Conservation (phyloP, 1,140 invertebrate species). For the Sminthurinus signatus region DNA sequence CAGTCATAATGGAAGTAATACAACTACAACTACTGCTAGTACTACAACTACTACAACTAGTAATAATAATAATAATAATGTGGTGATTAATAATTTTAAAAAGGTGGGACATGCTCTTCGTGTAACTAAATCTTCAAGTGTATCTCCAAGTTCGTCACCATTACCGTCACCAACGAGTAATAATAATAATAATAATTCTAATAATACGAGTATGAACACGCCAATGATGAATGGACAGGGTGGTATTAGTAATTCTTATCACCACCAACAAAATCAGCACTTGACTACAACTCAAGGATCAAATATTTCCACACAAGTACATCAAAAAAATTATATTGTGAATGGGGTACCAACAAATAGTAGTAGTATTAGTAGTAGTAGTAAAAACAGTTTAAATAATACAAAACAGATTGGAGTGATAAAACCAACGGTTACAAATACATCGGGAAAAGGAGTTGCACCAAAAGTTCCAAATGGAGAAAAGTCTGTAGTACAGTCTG, state of each 20-base stretch:
- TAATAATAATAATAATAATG: constrained; percentile 1
- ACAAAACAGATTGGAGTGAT: constrained; percentile 56
- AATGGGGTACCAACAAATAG: too few relatives aligned
- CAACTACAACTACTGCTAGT: not conserved
- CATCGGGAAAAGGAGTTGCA: too few relatives aligned
- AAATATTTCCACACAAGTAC: not conserved
- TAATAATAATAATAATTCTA: constrained; percentile 4
- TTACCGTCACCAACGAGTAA: constrained; percentile 16
- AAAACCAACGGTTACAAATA: constrained; percentile 50
- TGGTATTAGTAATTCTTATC: constrained; percentile 10
- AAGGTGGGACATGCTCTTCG: constrained; percentile 37
- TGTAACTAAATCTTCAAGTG: constrained; percentile 29
- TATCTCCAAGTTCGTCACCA: constrained; percentile 13
- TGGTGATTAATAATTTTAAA: constrained; percentile 3
- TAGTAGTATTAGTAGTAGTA: too few relatives aligned
- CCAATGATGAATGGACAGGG: constrained; percentile 1
- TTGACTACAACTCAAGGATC: constrained; percentile 8
- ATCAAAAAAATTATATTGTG: constrained; percentile 1
- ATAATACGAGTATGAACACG: constrained; percentile 1
- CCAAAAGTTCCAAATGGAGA: too few relatives aligned
- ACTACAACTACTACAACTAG: not conserved
- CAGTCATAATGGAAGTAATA: too few relatives aligned
- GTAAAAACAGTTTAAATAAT: too few relatives aligned
- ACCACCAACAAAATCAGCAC: not conserved
- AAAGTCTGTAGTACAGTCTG: too few relatives aligned